Evolutionary conservation across 2,113 vertebrate species (phyloP).

Genomic region (Phodopus roborovskii): DNA sequence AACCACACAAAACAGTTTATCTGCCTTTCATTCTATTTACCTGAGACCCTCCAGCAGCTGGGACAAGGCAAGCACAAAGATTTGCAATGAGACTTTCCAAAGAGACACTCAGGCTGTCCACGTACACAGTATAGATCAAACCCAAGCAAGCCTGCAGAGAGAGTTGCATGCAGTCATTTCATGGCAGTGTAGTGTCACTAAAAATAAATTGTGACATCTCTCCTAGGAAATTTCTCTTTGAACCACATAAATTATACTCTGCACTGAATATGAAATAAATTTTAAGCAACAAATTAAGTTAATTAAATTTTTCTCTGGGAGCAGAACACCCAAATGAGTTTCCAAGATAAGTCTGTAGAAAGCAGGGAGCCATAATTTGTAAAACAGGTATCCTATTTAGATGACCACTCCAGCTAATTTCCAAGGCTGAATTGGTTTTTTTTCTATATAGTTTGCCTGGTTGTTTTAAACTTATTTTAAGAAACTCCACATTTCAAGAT

Average conservation of each 20-base stretch:
- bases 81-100: constrained; percentile 95
- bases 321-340: constrained; percentile 67
- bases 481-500: constrained; percentile 49
- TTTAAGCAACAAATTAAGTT: constrained; percentile 60
- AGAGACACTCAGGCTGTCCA: constrained; percentile 94
- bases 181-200: constrained; percentile 60
- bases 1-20: constrained; percentile 63
- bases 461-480: constrained; percentile 32
- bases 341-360: constrained; percentile 61
- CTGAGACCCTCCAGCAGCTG: constrained; percentile 95
- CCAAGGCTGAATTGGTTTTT: constrained; percentile 32
- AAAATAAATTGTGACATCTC: constrained; percentile 47
- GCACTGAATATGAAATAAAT: constrained; percentile 35
- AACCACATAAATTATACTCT: constrained; percentile 5
- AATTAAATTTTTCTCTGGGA: constrained; percentile 70
- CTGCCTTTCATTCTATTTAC: constrained; percentile 86
- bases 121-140: constrained; percentile 96
- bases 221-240: constrained; percentile 65
- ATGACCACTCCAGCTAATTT: constrained; percentile 46
- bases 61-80: constrained; percentile 95
- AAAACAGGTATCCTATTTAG: constrained; percentile 61
- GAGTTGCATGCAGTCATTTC: constrained; percentile 42
- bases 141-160: constrained; percentile 95
- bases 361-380: constrained; percentile 71
- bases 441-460: background rate